These are phyloP conservation scores for Dipodomys merriami DNA, from an alignment of 2,113 vertebrate species.

Conservation along the genomic window DNA sequence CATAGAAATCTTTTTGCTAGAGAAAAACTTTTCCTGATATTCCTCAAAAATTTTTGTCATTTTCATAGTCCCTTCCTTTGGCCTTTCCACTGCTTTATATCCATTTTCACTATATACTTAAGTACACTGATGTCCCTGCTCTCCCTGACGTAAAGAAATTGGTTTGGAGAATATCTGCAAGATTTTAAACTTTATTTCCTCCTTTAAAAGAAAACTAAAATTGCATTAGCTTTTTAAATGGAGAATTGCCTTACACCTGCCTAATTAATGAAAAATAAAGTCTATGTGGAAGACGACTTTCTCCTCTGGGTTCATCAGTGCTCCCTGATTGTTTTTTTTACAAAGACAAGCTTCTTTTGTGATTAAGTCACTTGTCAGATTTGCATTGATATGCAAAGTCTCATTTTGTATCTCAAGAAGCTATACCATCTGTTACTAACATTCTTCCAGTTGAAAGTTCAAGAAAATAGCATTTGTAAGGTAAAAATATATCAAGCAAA, in stretches of 20 bases:
- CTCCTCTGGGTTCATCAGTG: conserved; percentile 57
- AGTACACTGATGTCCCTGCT: not conserved
- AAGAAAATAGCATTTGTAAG: conserved; percentile 64
- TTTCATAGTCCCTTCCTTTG: not conserved
- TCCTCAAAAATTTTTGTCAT: not conserved
- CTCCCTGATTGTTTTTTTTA: conserved; percentile 59
- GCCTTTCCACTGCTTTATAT: not conserved
- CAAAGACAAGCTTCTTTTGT: conserved; percentile 62
- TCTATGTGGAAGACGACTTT: conserved; percentile 37
- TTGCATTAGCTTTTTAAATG: conserved; percentile 52
- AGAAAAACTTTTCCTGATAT: not conserved
- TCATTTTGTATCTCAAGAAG: conserved; percentile 65
- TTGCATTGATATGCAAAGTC: conserved; percentile 69
- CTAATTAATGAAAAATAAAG: conserved; percentile 68
- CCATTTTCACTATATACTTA: conserved; percentile 16
- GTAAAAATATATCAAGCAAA: conserved; percentile 61
- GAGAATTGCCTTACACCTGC: conserved; percentile 43
- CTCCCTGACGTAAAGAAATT: not conserved
- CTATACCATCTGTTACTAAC: conserved; percentile 73
- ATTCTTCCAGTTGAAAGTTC: conserved; percentile 65
- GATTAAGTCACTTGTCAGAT: conserved; percentile 70
- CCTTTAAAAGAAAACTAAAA: conserved; percentile 34
- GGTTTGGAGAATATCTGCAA: not conserved
- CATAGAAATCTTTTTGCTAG: not conserved
- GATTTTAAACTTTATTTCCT: conserved; percentile 16